phyloP scores from a whole-genome alignment of 64 coral and sea anemone species.

The Anthopleura sola region DNA sequence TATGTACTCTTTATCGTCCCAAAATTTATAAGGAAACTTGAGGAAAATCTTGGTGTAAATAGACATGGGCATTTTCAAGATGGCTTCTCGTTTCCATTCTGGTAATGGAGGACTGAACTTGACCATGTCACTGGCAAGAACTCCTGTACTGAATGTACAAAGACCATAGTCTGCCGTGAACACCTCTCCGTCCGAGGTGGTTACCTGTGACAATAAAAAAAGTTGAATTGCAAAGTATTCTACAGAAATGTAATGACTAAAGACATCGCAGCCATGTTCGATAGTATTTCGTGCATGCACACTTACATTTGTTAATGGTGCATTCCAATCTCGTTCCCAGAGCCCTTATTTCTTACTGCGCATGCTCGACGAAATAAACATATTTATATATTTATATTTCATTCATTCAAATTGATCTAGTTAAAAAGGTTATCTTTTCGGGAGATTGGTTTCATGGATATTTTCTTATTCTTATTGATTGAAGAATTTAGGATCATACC shows the following conservation, averaged over 20 bases:
- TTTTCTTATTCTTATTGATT: too few species aligned
- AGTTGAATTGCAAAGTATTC: not conserved
- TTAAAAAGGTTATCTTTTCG: too few species aligned
- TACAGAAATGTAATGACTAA: not conserved
- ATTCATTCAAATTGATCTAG: too few species aligned
- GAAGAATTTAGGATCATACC: too few species aligned
- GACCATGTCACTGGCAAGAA: constrained; percentile 28
- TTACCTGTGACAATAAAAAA: constrained; percentile 3
- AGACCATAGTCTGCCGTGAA: constrained; percentile 13
- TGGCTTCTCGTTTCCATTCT: constrained; percentile 46
- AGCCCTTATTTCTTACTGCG: too few species aligned
- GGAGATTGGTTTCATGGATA: too few species aligned
- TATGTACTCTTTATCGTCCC: constrained; percentile 31
- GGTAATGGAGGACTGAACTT: constrained; percentile 29
- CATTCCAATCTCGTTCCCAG: too few species aligned
- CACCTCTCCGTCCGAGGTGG: not conserved
- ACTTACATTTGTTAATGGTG: too few species aligned
- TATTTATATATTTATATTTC: too few species aligned
- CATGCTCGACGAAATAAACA: too few species aligned
- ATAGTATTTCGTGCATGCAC: too few species aligned
- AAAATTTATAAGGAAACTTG: constrained; percentile 50
- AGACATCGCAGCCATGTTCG: too few species aligned
- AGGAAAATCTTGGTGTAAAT: constrained; percentile 50
- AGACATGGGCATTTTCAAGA: constrained; percentile 39
- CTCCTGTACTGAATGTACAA: constrained; percentile 35